A percentile compares a stretch with the other conserved stretches of the same genome.
phyloP scores from a whole-genome alignment of 2,113 vertebrate genomes.

The Pteronura brasiliensis region DNA sequence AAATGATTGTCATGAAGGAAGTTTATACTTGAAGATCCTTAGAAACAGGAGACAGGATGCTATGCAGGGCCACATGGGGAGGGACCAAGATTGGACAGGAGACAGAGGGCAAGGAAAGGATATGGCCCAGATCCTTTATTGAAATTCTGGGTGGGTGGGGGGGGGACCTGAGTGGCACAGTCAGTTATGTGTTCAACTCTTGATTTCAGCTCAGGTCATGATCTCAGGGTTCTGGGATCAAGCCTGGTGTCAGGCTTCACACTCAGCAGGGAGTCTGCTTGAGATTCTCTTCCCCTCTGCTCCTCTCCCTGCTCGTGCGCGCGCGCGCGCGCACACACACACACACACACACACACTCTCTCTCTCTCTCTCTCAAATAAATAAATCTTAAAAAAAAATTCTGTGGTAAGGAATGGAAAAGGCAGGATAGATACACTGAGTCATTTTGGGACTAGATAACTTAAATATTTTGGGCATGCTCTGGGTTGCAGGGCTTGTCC shows the following conservation, averaged over 20 bases:
- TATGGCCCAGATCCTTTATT: neutral
- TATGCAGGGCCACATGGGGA: neutral
- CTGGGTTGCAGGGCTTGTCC: neutral
- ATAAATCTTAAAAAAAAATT: neutral
- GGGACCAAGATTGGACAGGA: neutral
- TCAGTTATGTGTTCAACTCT: neutral
- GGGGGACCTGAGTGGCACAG: neutral
- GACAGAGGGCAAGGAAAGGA: neutral
- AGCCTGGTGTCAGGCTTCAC: neutral
- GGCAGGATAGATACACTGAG: neutral
- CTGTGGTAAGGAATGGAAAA: neutral
- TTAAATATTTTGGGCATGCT: neutral
- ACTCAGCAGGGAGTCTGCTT: neutral
- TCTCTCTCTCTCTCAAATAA: neutral
- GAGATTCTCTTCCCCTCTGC: neutral
- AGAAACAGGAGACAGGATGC: neutral
- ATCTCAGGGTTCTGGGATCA: neutral
- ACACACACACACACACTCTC: no score
- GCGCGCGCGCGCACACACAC: fast-evolving
- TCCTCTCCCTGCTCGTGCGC: fast-evolving
- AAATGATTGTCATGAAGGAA: neutral
- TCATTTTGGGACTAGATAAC: neutral
- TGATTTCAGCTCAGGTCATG: neutral
- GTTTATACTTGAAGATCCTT: neutral
- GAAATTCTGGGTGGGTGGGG: neutral